Conservation (phyloP, 1,140 invertebrate species). For the Temnothorax longispinosus region DNA sequence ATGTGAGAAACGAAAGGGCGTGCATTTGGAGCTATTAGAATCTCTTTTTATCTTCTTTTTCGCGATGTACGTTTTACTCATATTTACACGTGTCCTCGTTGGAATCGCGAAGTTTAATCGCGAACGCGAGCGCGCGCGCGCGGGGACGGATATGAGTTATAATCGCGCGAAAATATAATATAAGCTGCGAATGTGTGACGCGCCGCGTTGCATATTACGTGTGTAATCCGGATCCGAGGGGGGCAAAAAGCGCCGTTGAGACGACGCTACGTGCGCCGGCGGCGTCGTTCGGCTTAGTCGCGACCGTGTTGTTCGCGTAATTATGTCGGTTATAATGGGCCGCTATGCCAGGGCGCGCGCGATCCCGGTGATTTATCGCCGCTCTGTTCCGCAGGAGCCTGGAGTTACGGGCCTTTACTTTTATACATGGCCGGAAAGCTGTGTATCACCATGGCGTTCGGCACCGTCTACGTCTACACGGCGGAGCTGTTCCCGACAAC, state of each 20-base stretch:
- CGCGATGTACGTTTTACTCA: background rate
- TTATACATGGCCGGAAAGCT: conserved; percentile 91
- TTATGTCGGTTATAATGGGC: conserved; percentile 40
- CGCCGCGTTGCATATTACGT: conserved; percentile 2
- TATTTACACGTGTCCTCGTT: background rate
- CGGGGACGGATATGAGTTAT: background rate
- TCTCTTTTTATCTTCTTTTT: background rate
- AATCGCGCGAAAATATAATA: conserved; percentile 24
- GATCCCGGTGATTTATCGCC: conserved; percentile 38
- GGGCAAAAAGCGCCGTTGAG: conserved; percentile 32
- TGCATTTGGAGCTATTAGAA: background rate
- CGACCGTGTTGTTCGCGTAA: conserved; percentile 14
- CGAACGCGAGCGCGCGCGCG: background rate
- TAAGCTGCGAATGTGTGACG: conserved; percentile 28
- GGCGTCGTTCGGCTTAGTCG: conserved; percentile 25
- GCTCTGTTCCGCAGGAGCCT: conserved; percentile 67
- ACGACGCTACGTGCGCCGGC: background rate
- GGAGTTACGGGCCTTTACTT: conserved; percentile 82
- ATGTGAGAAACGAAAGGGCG: background rate
- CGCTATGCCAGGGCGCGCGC: background rate
- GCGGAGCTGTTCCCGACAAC: conserved; percentile 91
- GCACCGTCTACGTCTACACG: conserved; percentile 90
- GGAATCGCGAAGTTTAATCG: conserved; percentile 10
- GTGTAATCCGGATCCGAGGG: conserved; percentile 18
- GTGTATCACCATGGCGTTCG: conserved; percentile 90